Evolutionary conservation across 2,888 invertebrate genomes (phyloP).

Genomic region (Athetis lepigone): DNA sequence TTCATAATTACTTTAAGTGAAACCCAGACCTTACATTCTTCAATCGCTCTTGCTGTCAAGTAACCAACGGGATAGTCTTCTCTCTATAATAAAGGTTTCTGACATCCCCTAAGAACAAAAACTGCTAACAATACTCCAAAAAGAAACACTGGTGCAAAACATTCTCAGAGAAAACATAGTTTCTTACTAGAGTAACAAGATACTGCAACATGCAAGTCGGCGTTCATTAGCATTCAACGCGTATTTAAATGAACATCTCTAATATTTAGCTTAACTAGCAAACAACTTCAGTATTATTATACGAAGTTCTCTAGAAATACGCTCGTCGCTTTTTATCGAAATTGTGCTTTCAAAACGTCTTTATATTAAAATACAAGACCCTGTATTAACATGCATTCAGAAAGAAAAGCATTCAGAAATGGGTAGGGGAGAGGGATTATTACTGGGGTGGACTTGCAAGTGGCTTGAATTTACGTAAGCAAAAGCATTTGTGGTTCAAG

Average conservation of each 20-base stretch:
- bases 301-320: slow-evolving; percentile 39
- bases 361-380: slow-evolving; percentile 46
- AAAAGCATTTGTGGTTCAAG: slow-evolving; percentile 55
- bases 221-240: slow-evolving; percentile 37
- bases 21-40: too few relatives aligned
- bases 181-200: slow-evolving; percentile 29
- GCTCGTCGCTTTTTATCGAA: slow-evolving; percentile 33
- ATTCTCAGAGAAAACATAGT: slow-evolving; percentile 7
- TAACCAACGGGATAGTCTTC: too few relatives aligned
- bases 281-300: slow-evolving; percentile 41
- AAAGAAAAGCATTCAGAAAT: slow-evolving; percentile 38
- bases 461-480: slow-evolving; percentile 44
- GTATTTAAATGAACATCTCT: slow-evolving; percentile 42
- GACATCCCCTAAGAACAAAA: not conserved
- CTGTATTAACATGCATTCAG: slow-evolving; percentile 58
- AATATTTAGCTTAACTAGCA: slow-evolving; percentile 46
- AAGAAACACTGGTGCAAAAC: slow-evolving; percentile 9
- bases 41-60: too few relatives aligned
- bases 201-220: slow-evolving; percentile 33
- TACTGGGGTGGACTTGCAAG: slow-evolving; percentile 38
- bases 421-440: slow-evolving; percentile 29
- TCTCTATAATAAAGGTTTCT: not conserved
- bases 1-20: too few relatives aligned
- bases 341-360: slow-evolving; percentile 47
- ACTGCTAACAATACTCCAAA: not conserved